Evolutionary conservation across 2,113 vertebrate species (phyloP).

Genomic region (Ploceus nigricollis): DNA sequence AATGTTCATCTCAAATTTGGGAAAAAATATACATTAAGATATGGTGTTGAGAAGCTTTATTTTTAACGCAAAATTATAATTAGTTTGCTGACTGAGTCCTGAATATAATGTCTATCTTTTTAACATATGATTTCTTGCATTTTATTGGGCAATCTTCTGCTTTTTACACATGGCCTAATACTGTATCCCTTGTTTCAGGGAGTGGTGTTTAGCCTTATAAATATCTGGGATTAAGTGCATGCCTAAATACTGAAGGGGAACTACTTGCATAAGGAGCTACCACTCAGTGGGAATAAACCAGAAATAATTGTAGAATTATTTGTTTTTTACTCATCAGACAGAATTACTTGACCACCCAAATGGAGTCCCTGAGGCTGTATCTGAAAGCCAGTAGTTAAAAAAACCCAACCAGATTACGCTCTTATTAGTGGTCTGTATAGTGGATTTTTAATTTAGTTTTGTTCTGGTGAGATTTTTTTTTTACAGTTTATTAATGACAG

Average conservation of each 20-base stretch:
- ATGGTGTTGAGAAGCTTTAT: background rate
- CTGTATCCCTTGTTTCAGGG: background rate
- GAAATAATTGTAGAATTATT: constrained; percentile 53
- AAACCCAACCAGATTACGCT: background rate
- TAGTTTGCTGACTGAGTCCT: background rate
- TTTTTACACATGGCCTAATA: background rate
- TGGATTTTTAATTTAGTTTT: background rate
- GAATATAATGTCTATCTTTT: background rate
- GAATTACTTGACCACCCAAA: constrained; percentile 58
- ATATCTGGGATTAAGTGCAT: constrained; percentile 43
- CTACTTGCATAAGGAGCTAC: constrained; percentile 28
- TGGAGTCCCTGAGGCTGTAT: constrained; percentile 9
- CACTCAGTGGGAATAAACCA: constrained; percentile 17
- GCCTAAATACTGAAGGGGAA: constrained; percentile 16
- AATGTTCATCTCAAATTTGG: background rate
- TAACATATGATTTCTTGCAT: background rate
- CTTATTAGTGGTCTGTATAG: background rate
- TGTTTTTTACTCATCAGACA: constrained; percentile 51
- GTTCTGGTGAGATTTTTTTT: background rate
- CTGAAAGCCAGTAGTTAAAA: background rate
- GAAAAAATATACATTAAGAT: fast-evolving
- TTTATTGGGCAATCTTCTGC: background rate
- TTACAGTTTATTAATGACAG: background rate
- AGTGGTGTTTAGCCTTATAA: background rate
- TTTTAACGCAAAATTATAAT: background rate